Evolutionary conservation across 2,113 vertebrate species (phyloP).

Genomic region (Brachyhypopomus gauderio): DNA sequence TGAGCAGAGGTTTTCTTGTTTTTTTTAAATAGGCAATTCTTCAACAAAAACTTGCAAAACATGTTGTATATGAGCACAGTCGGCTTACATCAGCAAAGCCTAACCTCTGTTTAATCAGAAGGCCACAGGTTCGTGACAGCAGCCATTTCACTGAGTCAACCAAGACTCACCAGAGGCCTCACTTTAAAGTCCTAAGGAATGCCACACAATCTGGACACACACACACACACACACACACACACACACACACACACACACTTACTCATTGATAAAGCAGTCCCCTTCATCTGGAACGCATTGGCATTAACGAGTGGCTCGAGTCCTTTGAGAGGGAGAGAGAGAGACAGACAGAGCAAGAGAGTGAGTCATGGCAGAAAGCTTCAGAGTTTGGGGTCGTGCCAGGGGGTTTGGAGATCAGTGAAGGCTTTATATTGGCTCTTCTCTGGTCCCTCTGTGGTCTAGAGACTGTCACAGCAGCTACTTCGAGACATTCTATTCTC

Average conservation of each 20-base stretch:
- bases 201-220: neutral
- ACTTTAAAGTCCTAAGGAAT: conserved; percentile 25
- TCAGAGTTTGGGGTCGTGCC: neutral
- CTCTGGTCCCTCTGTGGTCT: neutral
- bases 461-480: neutral
- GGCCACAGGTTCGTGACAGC: conserved; percentile 41
- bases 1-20: too few relatives aligned
- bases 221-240: conserved; percentile 25
- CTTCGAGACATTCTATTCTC: too few relatives aligned
- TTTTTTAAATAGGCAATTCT: too few relatives aligned
- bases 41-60: neutral
- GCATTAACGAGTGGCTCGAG: conserved; percentile 4
- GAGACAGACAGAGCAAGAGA: conserved; percentile 15
- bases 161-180: conserved; percentile 27
- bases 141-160: conserved; percentile 44
- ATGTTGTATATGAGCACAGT: neutral
- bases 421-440: neutral
- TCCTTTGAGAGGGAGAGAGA: neutral
- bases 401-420: neutral
- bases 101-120: conserved; percentile 23
- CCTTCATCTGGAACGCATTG: conserved; percentile 52
- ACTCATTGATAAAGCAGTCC: conserved; percentile 9
- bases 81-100: neutral
- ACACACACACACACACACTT: conserved; percentile 14
- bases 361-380: neutral